Percentiles rank a stretch among this genome's conserved stretches.
These are phyloP conservation scores for Phaedon cochleariae DNA, from an alignment of 2,888 invertebrate genomes.

Conservation along the genomic window DNA sequence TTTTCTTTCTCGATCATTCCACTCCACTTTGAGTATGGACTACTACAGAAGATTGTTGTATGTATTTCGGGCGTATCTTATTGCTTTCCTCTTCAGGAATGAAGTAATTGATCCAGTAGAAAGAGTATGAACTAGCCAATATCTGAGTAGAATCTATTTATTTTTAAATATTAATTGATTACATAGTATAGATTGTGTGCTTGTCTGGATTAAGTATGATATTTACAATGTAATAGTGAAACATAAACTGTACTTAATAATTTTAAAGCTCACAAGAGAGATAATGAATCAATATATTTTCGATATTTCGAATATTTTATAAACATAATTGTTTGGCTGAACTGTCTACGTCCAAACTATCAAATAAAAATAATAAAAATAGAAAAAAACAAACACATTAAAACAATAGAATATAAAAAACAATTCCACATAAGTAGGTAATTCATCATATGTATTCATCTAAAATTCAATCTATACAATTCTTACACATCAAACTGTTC, in stretches of 20 bases:
- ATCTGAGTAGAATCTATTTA: slow-evolving; percentile 62
- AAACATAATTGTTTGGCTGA: slow-evolving; percentile 42
- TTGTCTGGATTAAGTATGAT: slow-evolving; percentile 63
- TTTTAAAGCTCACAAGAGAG: slow-evolving; percentile 58
- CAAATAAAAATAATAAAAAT: slow-evolving; percentile 38
- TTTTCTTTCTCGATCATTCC: too few relatives aligned
- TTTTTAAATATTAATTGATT: slow-evolving; percentile 64
- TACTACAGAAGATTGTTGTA: too few relatives aligned
- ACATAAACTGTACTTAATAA: slow-evolving; percentile 61
- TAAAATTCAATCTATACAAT: slow-evolving; percentile 57
- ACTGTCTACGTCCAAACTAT: slow-evolving; percentile 35
- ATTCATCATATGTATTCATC: slow-evolving; percentile 50
- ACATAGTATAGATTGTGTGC: slow-evolving; percentile 64
- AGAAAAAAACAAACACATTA: slow-evolving; percentile 35
- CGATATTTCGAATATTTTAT: slow-evolving; percentile 41
- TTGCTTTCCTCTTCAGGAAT: too few relatives aligned
- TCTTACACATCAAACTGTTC: slow-evolving; percentile 56
- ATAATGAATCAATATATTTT: slow-evolving; percentile 47
- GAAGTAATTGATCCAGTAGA: background rate
- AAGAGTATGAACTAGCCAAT: slow-evolving; percentile 20
- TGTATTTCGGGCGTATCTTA: too few relatives aligned
- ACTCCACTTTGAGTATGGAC: too few relatives aligned
- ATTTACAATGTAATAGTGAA: slow-evolving; percentile 63
- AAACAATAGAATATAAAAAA: slow-evolving; percentile 44
- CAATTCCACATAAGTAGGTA: slow-evolving; percentile 40